Percentiles rank a stretch among this genome's conserved stretches.
Conservation (phyloP, 2,888 invertebrate species). For the Parthenolecanium corni region DNA sequence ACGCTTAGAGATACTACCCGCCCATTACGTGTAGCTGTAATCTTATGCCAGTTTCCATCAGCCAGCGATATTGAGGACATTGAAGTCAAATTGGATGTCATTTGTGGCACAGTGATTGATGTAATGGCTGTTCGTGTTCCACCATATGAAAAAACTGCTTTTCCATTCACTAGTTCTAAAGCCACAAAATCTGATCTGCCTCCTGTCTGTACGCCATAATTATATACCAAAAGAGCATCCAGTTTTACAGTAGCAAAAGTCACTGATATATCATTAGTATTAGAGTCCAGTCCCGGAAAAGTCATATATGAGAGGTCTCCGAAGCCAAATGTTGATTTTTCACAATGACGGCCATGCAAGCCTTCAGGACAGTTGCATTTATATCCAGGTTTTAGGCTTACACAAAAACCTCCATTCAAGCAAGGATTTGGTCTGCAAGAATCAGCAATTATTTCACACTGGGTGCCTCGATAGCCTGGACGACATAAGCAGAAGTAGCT, state of each 20-base stretch:
- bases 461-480: constrained; percentile 80
- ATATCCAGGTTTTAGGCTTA: constrained; percentile 77
- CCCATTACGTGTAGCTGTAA: constrained; percentile 82
- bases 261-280: constrained; percentile 81
- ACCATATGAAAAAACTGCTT: constrained; percentile 78
- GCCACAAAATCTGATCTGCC: constrained; percentile 88
- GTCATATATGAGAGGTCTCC: constrained; percentile 79
- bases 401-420: constrained; percentile 74
- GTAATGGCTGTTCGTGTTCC: constrained; percentile 80
- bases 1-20: constrained; percentile 74
- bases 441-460: constrained; percentile 77
- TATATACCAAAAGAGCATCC: constrained; percentile 78
- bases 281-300: constrained; percentile 71
- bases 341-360: constrained; percentile 80
- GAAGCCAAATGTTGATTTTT: constrained; percentile 81
- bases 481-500: constrained; percentile 86
- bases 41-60: constrained; percentile 82
- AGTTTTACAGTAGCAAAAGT: constrained; percentile 81
- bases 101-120: constrained; percentile 43
- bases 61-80: constrained; percentile 48
- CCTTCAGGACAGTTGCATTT: constrained; percentile 68
- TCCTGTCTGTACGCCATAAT: constrained; percentile 75
- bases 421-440: constrained; percentile 91
- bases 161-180: constrained; percentile 72
- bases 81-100: background rate